Percentiles rank a stretch among this genome's conserved stretches.
Evolutionary conservation across 2,113 vertebrate species (phyloP).

Genomic region (zebrafish (Danio rerio)): DNA sequence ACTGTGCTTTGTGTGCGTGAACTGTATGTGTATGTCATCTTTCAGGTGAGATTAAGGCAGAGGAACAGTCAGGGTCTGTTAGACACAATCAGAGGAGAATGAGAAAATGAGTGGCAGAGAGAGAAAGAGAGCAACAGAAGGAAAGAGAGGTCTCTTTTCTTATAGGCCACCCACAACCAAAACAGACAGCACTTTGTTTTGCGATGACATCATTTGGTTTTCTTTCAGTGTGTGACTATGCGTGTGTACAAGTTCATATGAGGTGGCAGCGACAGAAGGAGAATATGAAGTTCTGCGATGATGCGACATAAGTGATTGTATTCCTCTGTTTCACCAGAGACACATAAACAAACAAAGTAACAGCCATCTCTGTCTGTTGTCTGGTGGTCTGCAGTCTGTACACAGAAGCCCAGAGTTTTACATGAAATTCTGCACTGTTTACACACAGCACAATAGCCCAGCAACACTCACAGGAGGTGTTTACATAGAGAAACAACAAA

Average conservation of each 20-base stretch:
- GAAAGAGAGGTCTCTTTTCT: neutral
- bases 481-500: slow-evolving; percentile 27
- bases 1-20: slow-evolving; percentile 17
- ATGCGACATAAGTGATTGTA: neutral
- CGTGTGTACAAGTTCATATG: slow-evolving; percentile 26
- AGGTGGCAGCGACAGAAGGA: slow-evolving; percentile 10
- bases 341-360: neutral
- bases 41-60: slow-evolving; percentile 37
- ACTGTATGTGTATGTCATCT: slow-evolving; percentile 22
- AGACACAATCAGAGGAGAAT: slow-evolving; percentile 19
- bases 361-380: neutral
- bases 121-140: neutral
- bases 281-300: neutral
- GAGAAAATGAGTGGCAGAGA: neutral
- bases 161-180: slow-evolving; percentile 48
- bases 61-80: slow-evolving; percentile 36
- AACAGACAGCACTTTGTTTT: slow-evolving; percentile 66
- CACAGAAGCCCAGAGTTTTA: neutral
- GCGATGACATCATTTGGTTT: slow-evolving; percentile 61
- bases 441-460: slow-evolving; percentile 36
- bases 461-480: slow-evolving; percentile 42
- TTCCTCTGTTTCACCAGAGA: neutral
- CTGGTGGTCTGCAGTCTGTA: neutral
- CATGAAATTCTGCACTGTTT: slow-evolving; percentile 36
- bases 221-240: slow-evolving; percentile 44